Percentiles rank a stretch among this genome's conserved stretches.
Conservation (phyloP, 2,113 vertebrate species). For the Gila orcuttii region DNA sequence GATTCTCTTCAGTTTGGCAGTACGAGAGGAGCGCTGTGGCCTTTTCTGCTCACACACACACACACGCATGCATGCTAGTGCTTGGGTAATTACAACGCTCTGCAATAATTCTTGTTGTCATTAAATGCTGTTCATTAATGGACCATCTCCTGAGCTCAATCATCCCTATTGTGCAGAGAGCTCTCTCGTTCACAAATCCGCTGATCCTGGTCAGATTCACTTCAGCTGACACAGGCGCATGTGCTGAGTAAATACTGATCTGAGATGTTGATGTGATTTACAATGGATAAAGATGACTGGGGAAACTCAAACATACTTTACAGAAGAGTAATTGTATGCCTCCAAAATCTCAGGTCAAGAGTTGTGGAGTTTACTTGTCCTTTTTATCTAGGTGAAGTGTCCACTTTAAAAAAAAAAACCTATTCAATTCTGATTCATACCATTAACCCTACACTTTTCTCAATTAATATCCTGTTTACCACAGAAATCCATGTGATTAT, state of each 20-base stretch:
- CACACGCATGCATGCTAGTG: not conserved
- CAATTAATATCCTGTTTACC: not conserved
- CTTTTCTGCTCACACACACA: not conserved
- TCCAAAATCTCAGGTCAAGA: not conserved
- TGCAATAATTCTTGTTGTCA: slow-evolving; percentile 67
- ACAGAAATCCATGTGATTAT: not conserved
- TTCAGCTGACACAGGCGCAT: not conserved
- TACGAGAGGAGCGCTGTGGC: slow-evolving; percentile 7
- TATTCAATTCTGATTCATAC: not conserved
- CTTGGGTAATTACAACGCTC: slow-evolving; percentile 74
- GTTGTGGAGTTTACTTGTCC: not conserved
- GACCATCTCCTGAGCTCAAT: slow-evolving; percentile 67
- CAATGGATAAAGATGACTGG: slow-evolving; percentile 14
- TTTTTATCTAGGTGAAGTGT: not conserved
- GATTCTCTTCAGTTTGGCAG: slow-evolving; percentile 56
- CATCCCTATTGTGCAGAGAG: slow-evolving; percentile 75
- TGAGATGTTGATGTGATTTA: not conserved
- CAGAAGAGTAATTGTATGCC: not conserved
- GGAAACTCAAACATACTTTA: slow-evolving; percentile 10
- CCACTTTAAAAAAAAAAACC: not conserved
- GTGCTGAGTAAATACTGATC: not conserved
- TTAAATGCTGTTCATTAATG: slow-evolving; percentile 63
- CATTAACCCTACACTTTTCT: not conserved
- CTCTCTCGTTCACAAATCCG: not conserved
- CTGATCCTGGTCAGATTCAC: not conserved